A percentile compares a stretch with the other conserved stretches of the same genome.
These are phyloP conservation scores for Hemicordylus capensis DNA, from an alignment of 2,113 vertebrate genomes.

Conservation along the genomic window DNA sequence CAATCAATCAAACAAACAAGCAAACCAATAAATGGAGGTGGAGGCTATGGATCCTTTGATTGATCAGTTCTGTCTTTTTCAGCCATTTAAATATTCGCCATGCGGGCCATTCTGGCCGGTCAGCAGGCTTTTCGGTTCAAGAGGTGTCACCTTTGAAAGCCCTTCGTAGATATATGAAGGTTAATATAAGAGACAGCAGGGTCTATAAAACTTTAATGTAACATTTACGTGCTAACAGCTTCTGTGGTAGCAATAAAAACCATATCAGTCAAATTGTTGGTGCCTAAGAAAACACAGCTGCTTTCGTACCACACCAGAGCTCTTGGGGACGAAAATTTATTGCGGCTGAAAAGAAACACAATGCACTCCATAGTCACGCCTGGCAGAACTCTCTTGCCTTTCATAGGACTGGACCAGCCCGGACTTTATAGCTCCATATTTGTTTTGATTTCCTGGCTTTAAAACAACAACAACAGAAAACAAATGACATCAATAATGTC, in stretches of 20 bases:
- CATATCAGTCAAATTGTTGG: conserved; percentile 16
- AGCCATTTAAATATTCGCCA: not conserved
- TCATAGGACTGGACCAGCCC: too few species aligned
- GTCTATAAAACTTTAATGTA: conserved; percentile 20
- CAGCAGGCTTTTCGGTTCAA: not conserved
- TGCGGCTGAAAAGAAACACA: not conserved
- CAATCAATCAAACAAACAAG: too few species aligned
- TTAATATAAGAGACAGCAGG: conserved; percentile 20
- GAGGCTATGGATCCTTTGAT: too few species aligned
- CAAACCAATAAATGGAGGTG: not conserved
- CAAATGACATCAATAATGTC: not conserved
- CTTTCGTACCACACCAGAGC: not conserved
- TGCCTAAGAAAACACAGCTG: conserved; percentile 40
- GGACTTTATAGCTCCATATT: not conserved
- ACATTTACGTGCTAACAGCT: conserved; percentile 20
- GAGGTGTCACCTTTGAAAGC: not conserved
- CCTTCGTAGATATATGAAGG: not conserved
- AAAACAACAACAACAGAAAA: not conserved
- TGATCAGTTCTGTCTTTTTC: not conserved
- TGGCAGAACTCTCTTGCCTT: not conserved
- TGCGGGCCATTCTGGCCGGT: not conserved
- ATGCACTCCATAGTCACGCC: too few species aligned
- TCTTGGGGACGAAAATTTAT: not conserved
- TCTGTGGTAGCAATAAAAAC: conserved; percentile 39
- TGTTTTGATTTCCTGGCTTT: not conserved